These are phyloP conservation scores for Dicyrtoma fusca DNA, from an alignment of 2,888 invertebrate genomes.

Conservation along the genomic window DNA sequence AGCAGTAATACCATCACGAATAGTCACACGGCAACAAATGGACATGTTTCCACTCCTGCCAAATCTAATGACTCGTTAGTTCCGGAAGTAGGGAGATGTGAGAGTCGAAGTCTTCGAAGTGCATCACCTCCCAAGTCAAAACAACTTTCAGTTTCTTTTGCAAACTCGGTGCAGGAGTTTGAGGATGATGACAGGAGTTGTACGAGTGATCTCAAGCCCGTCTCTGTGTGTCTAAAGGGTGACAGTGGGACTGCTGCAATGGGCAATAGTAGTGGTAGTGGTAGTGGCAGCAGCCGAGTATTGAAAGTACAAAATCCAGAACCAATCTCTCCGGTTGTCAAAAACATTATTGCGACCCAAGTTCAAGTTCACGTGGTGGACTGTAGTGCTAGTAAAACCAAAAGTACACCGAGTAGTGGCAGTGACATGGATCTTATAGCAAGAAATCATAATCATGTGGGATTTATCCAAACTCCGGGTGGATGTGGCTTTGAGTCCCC, in stretches of 20 bases:
- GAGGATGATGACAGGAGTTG: conserved; percentile 37
- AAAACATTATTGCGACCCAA: conserved; percentile 53
- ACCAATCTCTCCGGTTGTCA: conserved; percentile 25
- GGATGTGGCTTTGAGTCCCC: conserved; percentile 28
- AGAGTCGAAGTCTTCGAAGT: conserved; percentile 8
- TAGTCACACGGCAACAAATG: background rate
- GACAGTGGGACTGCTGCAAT: background rate
- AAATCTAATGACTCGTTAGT: background rate
- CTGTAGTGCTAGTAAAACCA: conserved; percentile 3
- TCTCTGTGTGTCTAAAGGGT: background rate
- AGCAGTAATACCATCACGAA: background rate
- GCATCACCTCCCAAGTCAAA: conserved; percentile 47
- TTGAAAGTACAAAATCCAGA: conserved; percentile 40
- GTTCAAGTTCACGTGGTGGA: conserved; percentile 52
- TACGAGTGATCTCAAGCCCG: conserved; percentile 34
- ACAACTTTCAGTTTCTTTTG: conserved; percentile 54
- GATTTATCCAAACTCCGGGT: conserved; percentile 23
- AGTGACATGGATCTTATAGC: background rate
- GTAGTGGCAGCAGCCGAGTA: conserved; percentile 38
- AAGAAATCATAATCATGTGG: background rate
- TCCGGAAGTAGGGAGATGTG: background rate
- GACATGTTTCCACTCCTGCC: background rate
- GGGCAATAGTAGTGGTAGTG: background rate
- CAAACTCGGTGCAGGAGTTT: conserved; percentile 54
- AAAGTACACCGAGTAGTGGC: background rate